phyloP scores from a whole-genome alignment of 1,140 invertebrate genomes.

The Apis mellifera region DNA sequence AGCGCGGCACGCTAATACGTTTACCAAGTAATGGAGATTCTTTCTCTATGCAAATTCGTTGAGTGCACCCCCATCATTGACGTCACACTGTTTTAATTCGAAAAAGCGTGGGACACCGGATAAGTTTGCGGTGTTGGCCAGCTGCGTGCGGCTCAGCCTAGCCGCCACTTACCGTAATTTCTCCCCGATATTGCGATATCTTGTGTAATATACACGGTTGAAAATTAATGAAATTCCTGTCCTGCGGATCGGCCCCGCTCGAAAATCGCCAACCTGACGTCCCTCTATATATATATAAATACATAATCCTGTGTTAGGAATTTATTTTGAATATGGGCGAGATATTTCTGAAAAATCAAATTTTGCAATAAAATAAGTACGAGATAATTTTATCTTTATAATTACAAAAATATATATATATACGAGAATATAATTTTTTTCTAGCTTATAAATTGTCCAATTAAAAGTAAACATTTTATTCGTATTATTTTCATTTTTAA shows the following conservation, averaged over 20 bases:
- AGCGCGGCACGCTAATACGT: neutral
- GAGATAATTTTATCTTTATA: no score
- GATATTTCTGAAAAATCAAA: no score
- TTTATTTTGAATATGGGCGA: no score
- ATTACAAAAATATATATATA: no score
- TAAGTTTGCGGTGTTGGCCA: slow-evolving; percentile 19
- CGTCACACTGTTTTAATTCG: slow-evolving; percentile 19
- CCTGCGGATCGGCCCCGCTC: neutral
- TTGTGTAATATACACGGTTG: neutral
- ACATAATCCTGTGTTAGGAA: no score
- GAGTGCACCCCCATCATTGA: slow-evolving; percentile 1
- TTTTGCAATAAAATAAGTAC: no score
- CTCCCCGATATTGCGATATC: neutral
- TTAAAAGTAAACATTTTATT: no score
- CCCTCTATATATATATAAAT: no score
- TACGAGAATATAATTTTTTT: no score
- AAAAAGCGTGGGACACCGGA: slow-evolving; percentile 6
- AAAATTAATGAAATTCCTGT: slow-evolving; percentile 10
- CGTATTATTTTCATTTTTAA: no score
- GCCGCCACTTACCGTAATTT: slow-evolving; percentile 23
- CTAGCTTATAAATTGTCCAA: no score
- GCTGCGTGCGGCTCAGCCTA: slow-evolving; percentile 18
- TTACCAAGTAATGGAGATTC: slow-evolving; percentile 15
- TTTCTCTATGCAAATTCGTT: slow-evolving; percentile 35
- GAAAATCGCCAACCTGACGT: neutral